Conservation (phyloP, 2,888 invertebrate genomes). For the Aspidapion aeneum region DNA sequence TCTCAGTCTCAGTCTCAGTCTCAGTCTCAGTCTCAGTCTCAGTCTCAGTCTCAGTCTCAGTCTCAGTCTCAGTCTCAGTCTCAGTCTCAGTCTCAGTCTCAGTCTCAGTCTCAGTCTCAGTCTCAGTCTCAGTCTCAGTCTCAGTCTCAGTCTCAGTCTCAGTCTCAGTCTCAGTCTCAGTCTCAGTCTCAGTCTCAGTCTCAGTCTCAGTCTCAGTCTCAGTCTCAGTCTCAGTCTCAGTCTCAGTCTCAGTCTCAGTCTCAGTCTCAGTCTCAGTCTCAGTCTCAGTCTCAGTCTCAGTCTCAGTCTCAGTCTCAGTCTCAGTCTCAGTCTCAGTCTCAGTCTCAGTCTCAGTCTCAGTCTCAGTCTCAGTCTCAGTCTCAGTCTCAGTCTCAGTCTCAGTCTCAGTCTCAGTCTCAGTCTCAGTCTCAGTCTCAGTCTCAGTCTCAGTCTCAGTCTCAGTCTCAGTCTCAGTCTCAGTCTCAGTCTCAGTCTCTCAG, state of each 20-base stretch:
- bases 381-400: neutral
- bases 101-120: neutral
- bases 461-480: neutral
- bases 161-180: neutral
- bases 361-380: neutral
- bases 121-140: neutral
- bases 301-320: neutral
- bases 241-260: neutral
- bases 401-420: neutral
- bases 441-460: neutral
- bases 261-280: neutral
- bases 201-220: neutral
- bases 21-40: neutral
- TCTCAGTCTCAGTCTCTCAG: neutral
- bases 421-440: neutral
- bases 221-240: neutral
- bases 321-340: neutral
- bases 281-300: neutral
- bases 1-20: neutral
- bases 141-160: neutral
- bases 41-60: neutral
- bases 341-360: neutral
- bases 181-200: neutral
- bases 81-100: neutral
- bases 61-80: neutral